Evolutionary conservation across 2,888 invertebrate species (phyloP), one percentile per base, ranked within the genome.

Genomic region (Poecilobothrus nobilitatus): DNA sequence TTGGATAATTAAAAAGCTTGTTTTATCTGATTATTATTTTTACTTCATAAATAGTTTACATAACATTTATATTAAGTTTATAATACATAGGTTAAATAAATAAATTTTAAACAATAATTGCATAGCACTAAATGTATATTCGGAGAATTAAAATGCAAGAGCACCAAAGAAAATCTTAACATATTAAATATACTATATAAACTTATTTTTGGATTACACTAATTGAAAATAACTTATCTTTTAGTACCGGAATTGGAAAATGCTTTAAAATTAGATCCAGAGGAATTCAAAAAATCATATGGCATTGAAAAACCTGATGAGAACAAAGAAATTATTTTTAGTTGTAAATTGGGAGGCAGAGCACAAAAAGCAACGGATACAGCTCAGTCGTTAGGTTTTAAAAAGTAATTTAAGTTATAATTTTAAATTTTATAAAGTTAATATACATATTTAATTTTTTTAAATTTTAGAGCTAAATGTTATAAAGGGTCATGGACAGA

Each of bases 341-440:
- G 87, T 67, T 91, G 91, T 76, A 87, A 85, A 79, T 84, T 87
- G 70, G 91, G 91, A 9, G 88, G 84, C 72, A 84, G 91, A 74
- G 89, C 90, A 70, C 84, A 83, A 15, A 86, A 83, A 76, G 90
- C 90, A 10, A 84, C 88, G 72, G 83, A 85, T 73, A 81, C 84
- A 74, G 86, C 80, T 2, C 70, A 71, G 68, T 70, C 73, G 0
- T 37, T 77, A 41, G 82, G 82, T 53, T 81, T 76, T 67, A 70
- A 71, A n/a, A 80, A 79, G 82, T 82, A 75, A 73, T 72, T n/a
- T n/a, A n/a, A n/a, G n/a, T n/a, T n/a, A n/a, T n/a, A n/a, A n/a
- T n/a, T n/a, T n/a, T n/a, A n/a, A n/a, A n/a, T 69, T 37, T 34
- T 12, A 7, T 22, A 71, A 63, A 70, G 70, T 66, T 73, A 70